Evolutionary conservation across 2,888 invertebrate genomes (phyloP).

Genomic region (Alviniconcha strummeri): DNA sequence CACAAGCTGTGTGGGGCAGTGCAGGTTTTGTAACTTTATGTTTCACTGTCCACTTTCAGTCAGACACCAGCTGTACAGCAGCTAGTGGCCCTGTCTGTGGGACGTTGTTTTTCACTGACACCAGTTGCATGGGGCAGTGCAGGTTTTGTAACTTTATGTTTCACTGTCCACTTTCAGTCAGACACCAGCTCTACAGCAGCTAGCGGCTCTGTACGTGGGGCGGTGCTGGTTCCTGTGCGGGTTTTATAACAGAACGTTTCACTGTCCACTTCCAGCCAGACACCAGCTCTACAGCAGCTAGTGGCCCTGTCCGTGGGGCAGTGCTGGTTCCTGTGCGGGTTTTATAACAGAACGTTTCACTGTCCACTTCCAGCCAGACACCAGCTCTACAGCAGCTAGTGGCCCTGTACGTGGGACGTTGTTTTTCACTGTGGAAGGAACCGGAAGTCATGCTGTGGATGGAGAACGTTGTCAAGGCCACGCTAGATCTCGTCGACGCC

Average conservation of each 20-base stretch:
- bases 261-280: conserved; percentile 75
- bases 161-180: conserved; percentile 75
- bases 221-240: too few relatives aligned
- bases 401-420: conserved; percentile 83
- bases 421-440: conserved; percentile 87
- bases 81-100: too few relatives aligned
- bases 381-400: conserved; percentile 82
- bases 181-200: too few relatives aligned
- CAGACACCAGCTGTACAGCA: conserved; percentile 65
- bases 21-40: too few relatives aligned
- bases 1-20: too few relatives aligned
- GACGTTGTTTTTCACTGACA: too few relatives aligned
- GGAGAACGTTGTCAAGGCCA: conserved; percentile 82
- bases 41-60: conserved; percentile 71
- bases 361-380: conserved; percentile 76
- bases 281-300: conserved; percentile 80
- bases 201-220: too few relatives aligned
- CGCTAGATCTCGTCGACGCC: conserved; percentile 79
- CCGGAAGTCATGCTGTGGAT: conserved; percentile 84
- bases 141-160: too few relatives aligned
- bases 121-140: too few relatives aligned
- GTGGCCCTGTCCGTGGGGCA: conserved; percentile 84
- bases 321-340: conserved; percentile 81
- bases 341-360: too few relatives aligned
- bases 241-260: too few relatives aligned